Conservation (phyloP, 1,140 invertebrate genomes). For the Lepidotrigona ventralis region DNA sequence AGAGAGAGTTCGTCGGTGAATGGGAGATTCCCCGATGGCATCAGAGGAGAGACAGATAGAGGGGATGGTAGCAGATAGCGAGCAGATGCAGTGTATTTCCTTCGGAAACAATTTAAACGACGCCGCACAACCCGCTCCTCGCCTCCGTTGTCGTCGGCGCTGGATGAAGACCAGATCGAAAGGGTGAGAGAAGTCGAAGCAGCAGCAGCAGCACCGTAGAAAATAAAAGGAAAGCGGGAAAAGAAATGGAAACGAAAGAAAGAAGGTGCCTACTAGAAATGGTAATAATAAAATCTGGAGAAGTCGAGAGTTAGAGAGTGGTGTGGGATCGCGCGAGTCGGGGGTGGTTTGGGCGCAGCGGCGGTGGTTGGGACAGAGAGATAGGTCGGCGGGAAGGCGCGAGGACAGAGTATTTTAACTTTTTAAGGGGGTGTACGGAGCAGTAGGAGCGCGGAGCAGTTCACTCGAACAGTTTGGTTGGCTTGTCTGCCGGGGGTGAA, state of each 20-base stretch:
- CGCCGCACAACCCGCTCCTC: constrained; percentile 17
- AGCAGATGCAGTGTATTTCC: constrained; percentile 39
- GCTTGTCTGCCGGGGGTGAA: constrained; percentile 72
- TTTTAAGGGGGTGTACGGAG: constrained; percentile 71
- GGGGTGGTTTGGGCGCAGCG: constrained; percentile 26
- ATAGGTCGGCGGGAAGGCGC: constrained; percentile 63
- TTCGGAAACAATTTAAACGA: constrained; percentile 66
- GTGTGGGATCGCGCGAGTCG: constrained; percentile 33
- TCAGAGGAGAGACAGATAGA: not conserved
- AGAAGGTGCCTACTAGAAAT: constrained; percentile 70
- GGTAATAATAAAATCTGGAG: constrained; percentile 76
- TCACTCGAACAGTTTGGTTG: constrained; percentile 77
- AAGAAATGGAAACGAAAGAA: constrained; percentile 62
- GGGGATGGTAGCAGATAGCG: constrained; percentile 5
- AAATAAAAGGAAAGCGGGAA: constrained; percentile 46
- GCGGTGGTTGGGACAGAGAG: constrained; percentile 45
- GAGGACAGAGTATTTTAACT: constrained; percentile 77
- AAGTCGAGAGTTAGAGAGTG: constrained; percentile 50
- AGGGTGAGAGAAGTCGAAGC: constrained; percentile 12
- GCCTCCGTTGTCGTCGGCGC: constrained; percentile 45
- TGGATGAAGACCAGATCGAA: constrained; percentile 46
- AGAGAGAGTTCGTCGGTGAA: not conserved
- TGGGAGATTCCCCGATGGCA: constrained; percentile 14
- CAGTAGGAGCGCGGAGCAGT: constrained; percentile 68
- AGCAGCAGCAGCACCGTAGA: not conserved